Percentiles rank a stretch among this genome's conserved stretches.
Evolutionary conservation across 2,888 invertebrate genomes (phyloP).

Genomic region (Megamerina dolium): DNA sequence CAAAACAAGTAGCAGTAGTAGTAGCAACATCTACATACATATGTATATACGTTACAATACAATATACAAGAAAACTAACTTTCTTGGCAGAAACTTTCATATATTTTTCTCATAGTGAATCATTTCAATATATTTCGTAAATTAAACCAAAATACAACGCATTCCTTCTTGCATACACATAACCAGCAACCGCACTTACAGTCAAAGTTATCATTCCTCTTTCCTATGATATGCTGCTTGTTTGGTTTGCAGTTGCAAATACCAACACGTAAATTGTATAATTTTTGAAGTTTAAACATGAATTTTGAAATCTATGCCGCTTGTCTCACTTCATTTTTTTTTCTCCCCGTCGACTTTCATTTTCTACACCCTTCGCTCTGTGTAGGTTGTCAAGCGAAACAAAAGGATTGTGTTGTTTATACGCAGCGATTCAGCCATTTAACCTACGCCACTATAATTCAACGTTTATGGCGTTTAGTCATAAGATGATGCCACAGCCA

Average conservation of each 20-base stretch:
- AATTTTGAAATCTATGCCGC: conserved; percentile 8
- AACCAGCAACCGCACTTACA: too few species aligned
- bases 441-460: conserved; percentile 46
- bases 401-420: conserved; percentile 41
- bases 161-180: too few species aligned
- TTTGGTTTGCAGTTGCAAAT: too few species aligned
- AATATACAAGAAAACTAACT: background rate
- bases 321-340: background rate
- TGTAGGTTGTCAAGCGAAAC: conserved; percentile 15
- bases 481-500: background rate
- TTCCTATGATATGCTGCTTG: too few species aligned
- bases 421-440: conserved; percentile 40
- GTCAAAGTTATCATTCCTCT: too few species aligned
- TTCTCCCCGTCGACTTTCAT: background rate
- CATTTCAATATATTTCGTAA: background rate
- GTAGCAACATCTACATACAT: background rate
- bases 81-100: background rate
- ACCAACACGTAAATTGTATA: conserved; percentile 7
- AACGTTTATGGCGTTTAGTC: conserved; percentile 32
- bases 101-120: background rate
- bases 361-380: too few species aligned
- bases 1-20: conserved; percentile 8
- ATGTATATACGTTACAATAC: background rate
- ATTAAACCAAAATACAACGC: background rate
- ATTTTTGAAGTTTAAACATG: conserved; percentile 12